Base-by-base conservation (phyloP, 1,140 invertebrate species). In the Hylyphantes graminicola region DNA sequence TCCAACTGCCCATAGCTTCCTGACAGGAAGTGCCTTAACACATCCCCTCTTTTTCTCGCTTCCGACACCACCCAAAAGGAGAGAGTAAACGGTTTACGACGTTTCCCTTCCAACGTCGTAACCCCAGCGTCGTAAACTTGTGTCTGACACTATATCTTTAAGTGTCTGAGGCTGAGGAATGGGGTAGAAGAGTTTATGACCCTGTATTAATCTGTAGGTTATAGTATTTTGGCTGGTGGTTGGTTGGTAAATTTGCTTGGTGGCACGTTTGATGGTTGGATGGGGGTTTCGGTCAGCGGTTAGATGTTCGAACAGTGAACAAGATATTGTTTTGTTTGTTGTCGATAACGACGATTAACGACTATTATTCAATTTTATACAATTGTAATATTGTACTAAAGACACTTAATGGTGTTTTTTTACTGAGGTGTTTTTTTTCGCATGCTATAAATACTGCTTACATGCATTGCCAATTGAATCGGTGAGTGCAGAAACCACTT, bases 11-110 rank as follows among this genome's bases (percentile, higher is more conserved):
- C 68, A 70, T 19, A 11, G 19, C 68, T 70, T 70, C 68, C 68
- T 15, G 3, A 48, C 50, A 70, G 68, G 68, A 70, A 53, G 68
- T 19, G 10, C n/a, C 48, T 70, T 70, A 48, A 70, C 50, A 51
- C 50, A 53, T 51, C 19, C 64, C 48, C 67, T 53, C 50, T 51
- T 53, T 70, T 70, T 70, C 68, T 53, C 68, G 7, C 68, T 70
- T 70, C 68, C 68, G 51, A 53, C 68, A 35, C 35, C 35, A 1
- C 35, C 67, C 68, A n/a, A 53, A 51, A 70, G 68, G 68, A 51
- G 35, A 35, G 68, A n/a, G 68, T 70, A 70, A 70, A 70, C 68
- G 68, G 51, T 70, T 70, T 70, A 70, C 68, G 68, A 70, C 54
- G 50, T 53, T n/a, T 10, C 48, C 8, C 10, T 15, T 51, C 68